Evolutionary conservation across 2,113 vertebrate genomes (phyloP).

Genomic region (Tupaia chinensis): DNA sequence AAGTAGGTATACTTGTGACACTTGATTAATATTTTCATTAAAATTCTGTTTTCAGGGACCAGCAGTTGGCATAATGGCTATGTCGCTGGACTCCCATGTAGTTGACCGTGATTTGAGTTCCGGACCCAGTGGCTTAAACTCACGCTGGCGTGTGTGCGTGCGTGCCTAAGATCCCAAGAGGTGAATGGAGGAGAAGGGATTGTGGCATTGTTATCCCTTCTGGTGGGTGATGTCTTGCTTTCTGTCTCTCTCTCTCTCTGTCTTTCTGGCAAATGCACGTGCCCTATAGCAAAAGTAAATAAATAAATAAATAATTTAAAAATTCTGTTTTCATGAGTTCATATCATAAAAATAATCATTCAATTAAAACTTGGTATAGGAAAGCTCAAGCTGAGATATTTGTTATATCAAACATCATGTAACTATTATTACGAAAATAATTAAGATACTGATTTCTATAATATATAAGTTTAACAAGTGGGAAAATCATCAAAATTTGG

Average conservation of each 20-base stretch:
- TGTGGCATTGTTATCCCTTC: too few species aligned
- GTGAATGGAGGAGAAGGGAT: too few species aligned
- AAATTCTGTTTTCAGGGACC: constrained; percentile 52
- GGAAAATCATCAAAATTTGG: constrained; percentile 9
- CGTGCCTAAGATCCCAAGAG: too few species aligned
- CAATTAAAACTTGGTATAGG: not conserved
- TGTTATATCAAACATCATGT: constrained; percentile 24
- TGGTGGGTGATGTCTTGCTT: too few species aligned
- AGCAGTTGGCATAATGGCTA: too few species aligned
- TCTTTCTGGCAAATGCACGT: too few species aligned
- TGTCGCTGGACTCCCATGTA: too few species aligned
- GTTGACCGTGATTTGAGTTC: too few species aligned
- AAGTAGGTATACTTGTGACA: constrained; percentile 54
- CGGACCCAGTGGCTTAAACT: too few species aligned
- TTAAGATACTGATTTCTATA: not conserved
- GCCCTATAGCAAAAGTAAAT: too few species aligned
- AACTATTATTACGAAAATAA: not conserved
- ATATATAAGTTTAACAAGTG: not conserved
- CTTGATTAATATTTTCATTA: constrained; percentile 51
- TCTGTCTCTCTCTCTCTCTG: too few species aligned
- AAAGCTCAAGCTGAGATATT: not conserved
- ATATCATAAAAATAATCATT: constrained; percentile 38
- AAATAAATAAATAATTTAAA: not conserved
- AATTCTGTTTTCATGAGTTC: constrained; percentile 51
- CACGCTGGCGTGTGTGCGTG: too few species aligned